A percentile compares a stretch with the other conserved stretches of the same genome.
These are phyloP conservation scores for Priocnemis perturbator DNA, from an alignment of 2,888 invertebrate genomes.

Conservation along the genomic window DNA sequence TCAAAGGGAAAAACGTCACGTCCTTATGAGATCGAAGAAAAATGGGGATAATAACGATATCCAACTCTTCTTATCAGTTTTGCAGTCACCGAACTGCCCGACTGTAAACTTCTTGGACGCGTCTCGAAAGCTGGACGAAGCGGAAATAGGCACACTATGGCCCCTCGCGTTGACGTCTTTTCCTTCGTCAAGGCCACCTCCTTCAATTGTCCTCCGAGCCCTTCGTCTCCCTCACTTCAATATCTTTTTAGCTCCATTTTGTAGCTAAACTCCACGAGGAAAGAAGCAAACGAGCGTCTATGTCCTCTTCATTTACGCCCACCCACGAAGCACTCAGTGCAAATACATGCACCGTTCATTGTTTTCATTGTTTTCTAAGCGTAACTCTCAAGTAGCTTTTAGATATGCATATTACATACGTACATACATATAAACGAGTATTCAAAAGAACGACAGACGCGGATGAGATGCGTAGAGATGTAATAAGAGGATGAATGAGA, in stretches of 20 bases:
- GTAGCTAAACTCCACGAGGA: constrained; percentile 19
- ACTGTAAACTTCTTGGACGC: no score
- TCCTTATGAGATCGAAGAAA: no score
- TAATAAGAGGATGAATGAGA: neutral
- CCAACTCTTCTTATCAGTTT: no score
- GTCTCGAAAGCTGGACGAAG: no score
- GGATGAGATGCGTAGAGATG: neutral
- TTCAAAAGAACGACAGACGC: neutral
- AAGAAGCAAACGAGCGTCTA: constrained; percentile 5
- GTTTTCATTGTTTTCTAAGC: constrained; percentile 49
- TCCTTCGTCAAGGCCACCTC: neutral
- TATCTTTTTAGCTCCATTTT: constrained; percentile 34
- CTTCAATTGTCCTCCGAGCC: neutral
- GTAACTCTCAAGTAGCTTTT: constrained; percentile 23
- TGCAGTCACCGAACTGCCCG: no score
- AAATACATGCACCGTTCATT: constrained; percentile 38
- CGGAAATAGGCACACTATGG: no score
- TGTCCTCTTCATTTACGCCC: constrained; percentile 18
- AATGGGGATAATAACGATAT: no score
- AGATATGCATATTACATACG: constrained; percentile 9
- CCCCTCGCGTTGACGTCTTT: constrained; percentile 4
- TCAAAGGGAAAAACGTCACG: no score
- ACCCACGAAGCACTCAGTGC: constrained; percentile 22
- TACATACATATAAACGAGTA: constrained; percentile 5
- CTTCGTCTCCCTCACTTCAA: no score